phyloP scores from a whole-genome alignment of 2,797 vertebrate genomes.

The Myotis myotis region DNA sequence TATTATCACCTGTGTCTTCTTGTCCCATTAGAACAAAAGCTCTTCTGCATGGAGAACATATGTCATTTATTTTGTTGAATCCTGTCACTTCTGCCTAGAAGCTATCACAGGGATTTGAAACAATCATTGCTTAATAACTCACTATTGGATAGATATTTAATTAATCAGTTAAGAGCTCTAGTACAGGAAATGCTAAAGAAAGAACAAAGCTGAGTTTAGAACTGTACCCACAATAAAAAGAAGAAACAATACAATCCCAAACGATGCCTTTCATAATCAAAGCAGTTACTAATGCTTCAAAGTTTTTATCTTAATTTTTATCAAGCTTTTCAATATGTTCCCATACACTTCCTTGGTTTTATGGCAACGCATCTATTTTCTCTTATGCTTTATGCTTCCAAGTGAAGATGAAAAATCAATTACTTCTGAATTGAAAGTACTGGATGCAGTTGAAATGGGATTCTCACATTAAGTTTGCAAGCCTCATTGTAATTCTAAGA shows the following conservation, averaged over 20 bases:
- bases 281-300: neutral
- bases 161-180: neutral
- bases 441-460: neutral
- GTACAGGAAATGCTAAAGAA: neutral
- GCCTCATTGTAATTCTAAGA: neutral
- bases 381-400: constrained; percentile 14
- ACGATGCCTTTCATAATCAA: neutral
- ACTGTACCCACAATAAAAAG: neutral
- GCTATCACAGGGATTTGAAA: neutral
- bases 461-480: neutral
- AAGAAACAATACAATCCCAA: neutral
- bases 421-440: constrained; percentile 39
- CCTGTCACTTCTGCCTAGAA: neutral
- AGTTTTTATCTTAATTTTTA: constrained; percentile 4
- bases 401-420: constrained; percentile 55
- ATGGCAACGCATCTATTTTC: neutral
- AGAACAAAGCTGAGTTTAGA: constrained; percentile 3
- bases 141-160: neutral
- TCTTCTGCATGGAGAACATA: neutral
- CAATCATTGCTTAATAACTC: neutral
- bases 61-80: neutral
- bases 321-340: neutral
- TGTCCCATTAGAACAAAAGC: neutral
- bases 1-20: neutral
- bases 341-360: neutral